phyloP scores from a whole-genome alignment of 2,113 vertebrate genomes.

The Galemys pyrenaicus region DNA sequence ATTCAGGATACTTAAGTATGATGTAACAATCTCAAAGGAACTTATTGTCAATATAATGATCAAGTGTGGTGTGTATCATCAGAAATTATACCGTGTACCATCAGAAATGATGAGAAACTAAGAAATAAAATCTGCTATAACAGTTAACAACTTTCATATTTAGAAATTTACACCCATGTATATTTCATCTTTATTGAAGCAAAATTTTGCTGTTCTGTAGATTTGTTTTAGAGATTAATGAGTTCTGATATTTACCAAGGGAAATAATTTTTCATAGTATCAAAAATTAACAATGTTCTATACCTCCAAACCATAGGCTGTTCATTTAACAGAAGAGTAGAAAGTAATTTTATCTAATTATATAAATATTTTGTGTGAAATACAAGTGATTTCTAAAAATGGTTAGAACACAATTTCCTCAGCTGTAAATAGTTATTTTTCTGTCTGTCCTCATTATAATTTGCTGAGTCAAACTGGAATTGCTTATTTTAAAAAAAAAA shows the following conservation, averaged over 20 bases:
- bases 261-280: conserved; percentile 7
- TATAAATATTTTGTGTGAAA: conserved; percentile 66
- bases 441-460: conserved; percentile 43
- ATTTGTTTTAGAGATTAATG: conserved; percentile 28
- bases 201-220: conserved; percentile 14
- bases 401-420: conserved; percentile 13
- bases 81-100: neutral
- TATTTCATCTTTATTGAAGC: conserved; percentile 36
- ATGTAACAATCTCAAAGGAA: neutral
- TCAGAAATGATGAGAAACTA: conserved; percentile 20
- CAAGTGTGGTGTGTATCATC: neutral
- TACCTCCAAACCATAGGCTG: neutral
- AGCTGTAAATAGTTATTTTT: conserved; percentile 32
- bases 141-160: conserved; percentile 25
- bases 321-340: conserved; percentile 58
- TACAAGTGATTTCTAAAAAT: neutral
- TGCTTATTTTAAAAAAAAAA: conserved; percentile 63
- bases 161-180: neutral
- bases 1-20: neutral
- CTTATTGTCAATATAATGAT: neutral
- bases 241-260: conserved; percentile 38
- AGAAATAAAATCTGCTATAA: neutral
- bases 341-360: conserved; percentile 51
- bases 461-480: conserved; percentile 39
- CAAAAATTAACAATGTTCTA: conserved; percentile 50